Evolutionary conservation across 2,113 vertebrate species (phyloP).

Genomic region (Thymallus thymallus): DNA sequence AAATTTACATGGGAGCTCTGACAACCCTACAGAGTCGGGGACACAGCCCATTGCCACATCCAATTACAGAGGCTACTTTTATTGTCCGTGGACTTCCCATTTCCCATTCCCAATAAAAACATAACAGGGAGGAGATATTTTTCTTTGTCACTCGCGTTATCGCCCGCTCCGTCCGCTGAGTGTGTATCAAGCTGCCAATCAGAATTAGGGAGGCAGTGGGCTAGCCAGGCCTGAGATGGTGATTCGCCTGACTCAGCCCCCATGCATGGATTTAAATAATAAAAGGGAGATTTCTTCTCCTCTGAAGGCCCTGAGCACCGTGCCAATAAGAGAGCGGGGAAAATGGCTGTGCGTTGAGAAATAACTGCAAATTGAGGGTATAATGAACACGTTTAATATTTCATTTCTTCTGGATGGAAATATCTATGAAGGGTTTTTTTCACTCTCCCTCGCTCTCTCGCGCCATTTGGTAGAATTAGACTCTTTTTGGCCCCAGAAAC

Average conservation of each 20-base stretch:
- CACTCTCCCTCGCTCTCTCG: constrained; percentile 40
- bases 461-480: constrained; percentile 67
- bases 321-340: constrained; percentile 75
- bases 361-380: constrained; percentile 81
- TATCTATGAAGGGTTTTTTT: constrained; percentile 62
- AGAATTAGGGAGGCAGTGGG: constrained; percentile 70
- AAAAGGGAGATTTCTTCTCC: constrained; percentile 76
- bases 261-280: constrained; percentile 81
- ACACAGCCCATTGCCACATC: constrained; percentile 79
- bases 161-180: constrained; percentile 68
- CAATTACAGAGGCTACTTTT: constrained; percentile 86
- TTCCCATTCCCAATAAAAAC: constrained; percentile 85
- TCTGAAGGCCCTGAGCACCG: constrained; percentile 71
- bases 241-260: constrained; percentile 74
- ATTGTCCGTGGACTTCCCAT: constrained; percentile 79
- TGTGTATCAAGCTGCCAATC: constrained; percentile 79
- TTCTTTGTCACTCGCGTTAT: constrained; percentile 76
- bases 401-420: constrained; percentile 76
- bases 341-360: constrained; percentile 76
- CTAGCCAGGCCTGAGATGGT: constrained; percentile 68
- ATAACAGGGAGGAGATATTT: constrained; percentile 75
- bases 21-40: constrained; percentile 83
- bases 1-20: constrained; percentile 92
- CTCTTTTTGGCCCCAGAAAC: constrained; percentile 60
- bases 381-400: constrained; percentile 84